phyloP scores from a whole-genome alignment of 2,113 vertebrate species.

The Myrmecobius fasciatus region DNA sequence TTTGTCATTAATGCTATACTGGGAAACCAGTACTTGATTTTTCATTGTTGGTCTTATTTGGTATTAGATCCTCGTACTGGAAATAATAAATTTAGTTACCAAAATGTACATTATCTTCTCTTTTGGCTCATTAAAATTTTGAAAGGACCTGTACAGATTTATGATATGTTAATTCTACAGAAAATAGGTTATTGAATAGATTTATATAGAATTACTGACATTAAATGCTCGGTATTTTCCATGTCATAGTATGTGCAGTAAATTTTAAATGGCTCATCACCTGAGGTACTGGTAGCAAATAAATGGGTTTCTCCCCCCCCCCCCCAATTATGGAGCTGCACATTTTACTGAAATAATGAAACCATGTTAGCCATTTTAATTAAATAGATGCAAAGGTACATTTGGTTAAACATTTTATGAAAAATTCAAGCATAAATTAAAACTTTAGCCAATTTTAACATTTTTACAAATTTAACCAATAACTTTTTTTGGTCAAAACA shows the following conservation, averaged over 20 bases:
- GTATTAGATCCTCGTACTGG: slow-evolving; percentile 36
- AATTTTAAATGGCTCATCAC: slow-evolving; percentile 78
- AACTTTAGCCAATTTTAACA: slow-evolving; percentile 80
- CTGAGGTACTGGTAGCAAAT: slow-evolving; percentile 79
- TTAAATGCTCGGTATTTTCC: slow-evolving; percentile 80
- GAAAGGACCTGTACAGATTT: slow-evolving; percentile 60
- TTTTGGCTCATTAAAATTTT: slow-evolving; percentile 59
- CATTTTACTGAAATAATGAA: slow-evolving; percentile 76
- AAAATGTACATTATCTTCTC: slow-evolving; percentile 62
- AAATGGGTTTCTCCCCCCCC: slow-evolving; percentile 62
- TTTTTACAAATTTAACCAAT: slow-evolving; percentile 79
- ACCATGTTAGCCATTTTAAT: slow-evolving; percentile 79
- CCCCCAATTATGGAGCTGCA: slow-evolving; percentile 67
- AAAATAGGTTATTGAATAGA: slow-evolving; percentile 72
- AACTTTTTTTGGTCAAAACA: slow-evolving; percentile 78
- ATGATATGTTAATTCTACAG: slow-evolving; percentile 68
- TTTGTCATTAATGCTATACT: slow-evolving; percentile 31
- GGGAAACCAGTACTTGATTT: slow-evolving; percentile 15
- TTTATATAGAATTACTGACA: slow-evolving; percentile 67
- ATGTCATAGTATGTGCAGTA: slow-evolving; percentile 79
- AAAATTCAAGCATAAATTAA: slow-evolving; percentile 85
- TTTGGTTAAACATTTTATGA: slow-evolving; percentile 84
- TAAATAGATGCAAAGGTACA: slow-evolving; percentile 84
- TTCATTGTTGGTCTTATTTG: slow-evolving; percentile 35
- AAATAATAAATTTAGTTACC: slow-evolving; percentile 58